Evolutionary conservation across 1,140 invertebrate species (phyloP), one percentile per base, ranked within the genome.

Genomic region (Galleria mellonella): DNA sequence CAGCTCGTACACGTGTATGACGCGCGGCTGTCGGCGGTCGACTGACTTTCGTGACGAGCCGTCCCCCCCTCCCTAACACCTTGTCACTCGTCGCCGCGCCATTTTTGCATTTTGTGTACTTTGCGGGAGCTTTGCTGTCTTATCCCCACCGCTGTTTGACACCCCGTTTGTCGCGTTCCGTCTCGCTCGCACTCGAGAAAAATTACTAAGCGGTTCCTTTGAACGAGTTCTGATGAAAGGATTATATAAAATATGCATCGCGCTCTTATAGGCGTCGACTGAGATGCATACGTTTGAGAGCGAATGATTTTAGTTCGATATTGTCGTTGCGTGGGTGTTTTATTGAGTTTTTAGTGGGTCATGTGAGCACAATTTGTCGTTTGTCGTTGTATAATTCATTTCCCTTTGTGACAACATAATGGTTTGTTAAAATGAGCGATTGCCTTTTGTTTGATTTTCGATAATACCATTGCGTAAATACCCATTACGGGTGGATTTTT

Each of bases 81-180:
- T 73, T 81, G 76, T 84, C 78, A 81, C 73, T 81, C 70, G 72
- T 76, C 68, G 70, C 70, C 68, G 63, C 79, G 78, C 81, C 81
- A 84, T 83, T 84, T 84, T 84, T 84, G 81, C 78, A 82, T 84
- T 82, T 69, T 83, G 78, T 84, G 71, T 84, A 81, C 81, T 84
- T 82, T 81, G 77, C 76, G 81, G 81, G 81, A 83, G 77, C 77
- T 81, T 83, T 81, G 71, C 58, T 68, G 79, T 82, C 79, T 85
- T 83, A 81, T 84, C 82, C 82, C 82, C 82, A 83, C 83, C 81
- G 76, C 72, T 55, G 69, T 77, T 81, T 82, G 82, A 86, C 83
- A 85, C 79, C 82, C 78, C 65, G 76, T 78, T 72, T 72, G 75
- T 76, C 49, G 51, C 44, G 51, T 47, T 50, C 56, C 43, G 37